Evolutionary conservation across 2,888 invertebrate genomes (phyloP), one percentile per base, ranked within the genome.

Genomic region (Nomada hirtipes): DNA sequence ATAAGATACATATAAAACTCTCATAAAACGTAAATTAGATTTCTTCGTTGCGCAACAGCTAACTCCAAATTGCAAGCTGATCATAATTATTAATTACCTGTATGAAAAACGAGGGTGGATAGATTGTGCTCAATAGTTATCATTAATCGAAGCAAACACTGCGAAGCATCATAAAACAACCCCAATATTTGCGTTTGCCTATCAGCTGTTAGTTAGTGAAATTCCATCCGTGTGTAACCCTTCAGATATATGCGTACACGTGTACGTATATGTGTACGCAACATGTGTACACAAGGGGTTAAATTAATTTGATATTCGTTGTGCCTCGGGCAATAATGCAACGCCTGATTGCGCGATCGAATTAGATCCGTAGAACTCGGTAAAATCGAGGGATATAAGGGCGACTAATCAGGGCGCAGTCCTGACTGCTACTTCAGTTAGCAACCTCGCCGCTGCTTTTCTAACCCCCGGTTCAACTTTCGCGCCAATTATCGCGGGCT

Each of bases 291-390:
- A n/a, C 11, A 26, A 60, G 63, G 36, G 44, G 18, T 20, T 52
- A 15, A 52, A 72, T 73, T 64, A 82, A 81, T 72, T 82, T 26
- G 76, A 81, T 59, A 71, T 72, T 20, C 68, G 55, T 53, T 67
- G 71, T 36, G 47, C 29, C 55, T 26, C 20, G 4, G 23, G 52
- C 63, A 65, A 88, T 79, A 82, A 78, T 82, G 76, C 67, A 67
- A 63, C 57, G 74, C 70, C 81, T 88, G 85, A 86, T 88, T 82
- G 80, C 78, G 53, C 63, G 81, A 69, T 78, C 65, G 64, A 84
- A 86, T 87, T 79, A 86, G 83, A 86, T 83, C 74, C 63, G 74
- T 20, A 29, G 7, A 26, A 11, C 20, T 59, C 15, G 9, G 18
- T 44, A 63, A 63, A 68, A 68, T 53, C 42, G 68, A 2, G 55